A percentile compares a stretch with the other conserved stretches of the same genome.
Conservation (phyloP, 2,888 invertebrate genomes). For the Nephrocerus scutellatus region DNA sequence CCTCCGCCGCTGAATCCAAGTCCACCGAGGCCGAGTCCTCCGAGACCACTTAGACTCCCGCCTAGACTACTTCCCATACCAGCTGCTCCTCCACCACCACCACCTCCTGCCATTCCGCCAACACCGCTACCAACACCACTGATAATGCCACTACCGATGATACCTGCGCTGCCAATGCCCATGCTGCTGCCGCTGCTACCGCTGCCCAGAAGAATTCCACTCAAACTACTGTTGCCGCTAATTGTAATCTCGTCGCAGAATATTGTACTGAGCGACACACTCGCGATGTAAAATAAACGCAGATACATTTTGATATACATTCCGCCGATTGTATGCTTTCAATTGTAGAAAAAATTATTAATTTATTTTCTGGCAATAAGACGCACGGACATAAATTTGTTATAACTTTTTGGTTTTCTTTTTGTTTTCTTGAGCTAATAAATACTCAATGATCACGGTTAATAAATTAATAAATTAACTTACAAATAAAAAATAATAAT, state of each 20-base stretch:
- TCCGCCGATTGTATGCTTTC: no score
- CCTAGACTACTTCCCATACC: slow-evolving; percentile 26
- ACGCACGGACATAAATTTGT: no score
- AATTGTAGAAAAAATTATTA: no score
- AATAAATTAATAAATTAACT: no score
- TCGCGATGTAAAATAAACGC: slow-evolving; percentile 21
- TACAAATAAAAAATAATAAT: no score
- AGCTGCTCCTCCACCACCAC: slow-evolving; percentile 22
- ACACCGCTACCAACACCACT: slow-evolving; percentile 24
- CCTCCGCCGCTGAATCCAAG: slow-evolving; percentile 23
- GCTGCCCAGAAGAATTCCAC: slow-evolving; percentile 19
- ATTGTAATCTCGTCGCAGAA: slow-evolving; percentile 22
- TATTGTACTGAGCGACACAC: slow-evolving; percentile 21
- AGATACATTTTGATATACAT: slow-evolving; percentile 24
- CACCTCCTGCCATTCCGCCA: slow-evolving; percentile 26
- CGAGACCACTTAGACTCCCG: slow-evolving; percentile 19
- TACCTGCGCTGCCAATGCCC: slow-evolving; percentile 16
- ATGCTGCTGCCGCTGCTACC: slow-evolving; percentile 20
- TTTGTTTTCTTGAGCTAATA: no score
- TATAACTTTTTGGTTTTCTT: no score
- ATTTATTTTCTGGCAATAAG: no score
- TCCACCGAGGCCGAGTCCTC: slow-evolving; percentile 18
- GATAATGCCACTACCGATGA: slow-evolving; percentile 12
- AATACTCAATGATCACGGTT: no score
- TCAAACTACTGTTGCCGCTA: slow-evolving; percentile 20